These are phyloP conservation scores for Chloroclysta siterata DNA, from an alignment of 2,888 invertebrate species.

Conservation along the genomic window DNA sequence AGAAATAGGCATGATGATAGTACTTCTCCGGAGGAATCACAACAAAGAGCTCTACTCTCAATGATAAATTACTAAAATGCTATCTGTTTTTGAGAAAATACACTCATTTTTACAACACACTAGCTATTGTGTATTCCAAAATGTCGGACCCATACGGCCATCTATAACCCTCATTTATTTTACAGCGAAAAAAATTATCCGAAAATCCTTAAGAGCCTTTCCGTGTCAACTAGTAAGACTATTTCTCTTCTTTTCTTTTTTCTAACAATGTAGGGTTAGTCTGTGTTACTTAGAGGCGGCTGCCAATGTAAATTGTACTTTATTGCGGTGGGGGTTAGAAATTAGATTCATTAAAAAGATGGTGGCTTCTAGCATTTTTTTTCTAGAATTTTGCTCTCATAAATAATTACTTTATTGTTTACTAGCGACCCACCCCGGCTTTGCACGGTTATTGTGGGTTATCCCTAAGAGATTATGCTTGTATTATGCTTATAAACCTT, in stretches of 20 bases:
- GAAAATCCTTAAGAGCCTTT: constrained; percentile 43
- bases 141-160: constrained; percentile 20
- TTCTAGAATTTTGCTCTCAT: no score
- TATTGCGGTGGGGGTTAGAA: background rate
- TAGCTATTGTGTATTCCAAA: background rate
- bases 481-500: no score
- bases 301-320: background rate
- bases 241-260: constrained; percentile 37
- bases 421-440: no score
- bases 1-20: no score
- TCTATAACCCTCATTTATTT: constrained; percentile 35
- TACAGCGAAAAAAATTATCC: constrained; percentile 42
- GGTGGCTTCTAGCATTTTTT: no score
- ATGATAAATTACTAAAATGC: no score
- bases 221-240: constrained; percentile 40
- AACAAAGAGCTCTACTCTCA: no score
- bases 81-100: background rate
- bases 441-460: no score
- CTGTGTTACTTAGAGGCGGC: constrained; percentile 2
- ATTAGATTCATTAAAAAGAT: background rate
- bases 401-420: no score
- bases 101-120: background rate
- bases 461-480: no score
- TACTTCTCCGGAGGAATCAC: no score
- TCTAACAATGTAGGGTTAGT: constrained; percentile 30